Evolutionary conservation across 2,113 vertebrate genomes (phyloP), one percentile per base, ranked within the genome.

Genomic region (Nyctereutes procyonoides): DNA sequence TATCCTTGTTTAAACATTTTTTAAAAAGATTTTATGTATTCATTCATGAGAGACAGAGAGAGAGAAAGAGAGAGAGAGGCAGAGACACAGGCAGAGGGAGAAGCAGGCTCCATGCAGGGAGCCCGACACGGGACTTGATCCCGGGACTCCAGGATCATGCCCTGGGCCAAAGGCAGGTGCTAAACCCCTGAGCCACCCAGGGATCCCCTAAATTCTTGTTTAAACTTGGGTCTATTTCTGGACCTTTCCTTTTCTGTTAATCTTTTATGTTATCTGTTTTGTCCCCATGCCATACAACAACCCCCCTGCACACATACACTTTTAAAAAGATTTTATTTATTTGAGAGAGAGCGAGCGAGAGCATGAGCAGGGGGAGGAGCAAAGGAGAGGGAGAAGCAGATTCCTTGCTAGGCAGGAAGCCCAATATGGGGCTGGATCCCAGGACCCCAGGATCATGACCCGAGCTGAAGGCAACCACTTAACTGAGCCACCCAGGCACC

Each of bases 181-280:
- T 43, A 43, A 43, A 7, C 43, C 43, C 43, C 43, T 43, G 43
- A 43, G 43, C 43, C 43, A 43, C 43, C 43, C 43, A 43, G 43
- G 6, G 43, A 43, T 43, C 6, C 43, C 43, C 43, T 43, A 43
- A 43, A 43, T 43, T 88, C 35, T 88, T 81, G 1, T 63, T 24
- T 69, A 88, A 92, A 80, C 16, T 53, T 96, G 28, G 12, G 17
- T 93, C 26, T 93, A 8, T 87, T 93, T 90, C 60, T 83, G 22
- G 6, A 63, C 32, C 30, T 87, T 62, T 55, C 24, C 30, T 73
- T 38, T 86, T 58, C 24, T 63, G 35, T 53, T 65, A 71, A 80
- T 58, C 38, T 91, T 5, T 87, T 74, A 32, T 67, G 38, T 88
- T 79, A 80, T 53, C 53, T 91, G 4, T 92, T 76, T 65, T 69